These are phyloP conservation scores for Agrochola lychnidis DNA, from an alignment of 2,888 invertebrate species.

Conservation along the genomic window DNA sequence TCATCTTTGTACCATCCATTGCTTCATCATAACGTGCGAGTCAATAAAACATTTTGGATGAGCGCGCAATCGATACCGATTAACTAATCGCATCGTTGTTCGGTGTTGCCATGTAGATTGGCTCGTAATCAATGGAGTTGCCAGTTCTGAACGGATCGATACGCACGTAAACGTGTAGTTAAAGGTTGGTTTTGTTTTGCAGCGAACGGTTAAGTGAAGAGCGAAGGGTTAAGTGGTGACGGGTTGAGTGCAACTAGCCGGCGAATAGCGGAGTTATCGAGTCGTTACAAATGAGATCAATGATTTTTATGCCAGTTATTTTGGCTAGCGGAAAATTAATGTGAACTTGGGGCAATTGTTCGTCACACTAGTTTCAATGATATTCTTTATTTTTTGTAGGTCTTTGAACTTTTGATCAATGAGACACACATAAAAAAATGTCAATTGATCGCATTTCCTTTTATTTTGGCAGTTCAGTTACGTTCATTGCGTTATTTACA, in stretches of 20 bases:
- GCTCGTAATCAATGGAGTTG: conserved; percentile 67
- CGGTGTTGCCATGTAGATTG: conserved; percentile 71
- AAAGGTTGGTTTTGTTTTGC: conserved; percentile 65
- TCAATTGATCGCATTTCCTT: too few relatives aligned
- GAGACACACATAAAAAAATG: too few relatives aligned
- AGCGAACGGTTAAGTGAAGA: conserved; percentile 60
- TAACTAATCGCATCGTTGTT: conserved; percentile 61
- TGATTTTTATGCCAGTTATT: conserved; percentile 40
- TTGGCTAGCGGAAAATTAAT: conserved; percentile 13
- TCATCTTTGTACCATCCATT: conserved; percentile 33
- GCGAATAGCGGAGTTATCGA: conserved; percentile 34
- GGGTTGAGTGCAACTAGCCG: conserved; percentile 59
- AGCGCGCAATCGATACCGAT: conserved; percentile 44
- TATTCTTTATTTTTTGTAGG: not conserved
- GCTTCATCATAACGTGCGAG: conserved; percentile 19
- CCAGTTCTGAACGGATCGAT: conserved; percentile 69
- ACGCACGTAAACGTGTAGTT: conserved; percentile 74
- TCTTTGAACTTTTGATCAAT: not conserved
- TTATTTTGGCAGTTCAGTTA: too few relatives aligned
- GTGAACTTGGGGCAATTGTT: conserved; percentile 12
- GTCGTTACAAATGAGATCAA: conserved; percentile 41
- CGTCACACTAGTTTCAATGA: conserved; percentile 9
- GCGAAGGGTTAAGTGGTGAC: conserved; percentile 56
- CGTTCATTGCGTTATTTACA: too few relatives aligned
- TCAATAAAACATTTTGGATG: conserved; percentile 33